phyloP scores from a whole-genome alignment of 2,888 invertebrate species.

The Sinotaia quadrata region DNA sequence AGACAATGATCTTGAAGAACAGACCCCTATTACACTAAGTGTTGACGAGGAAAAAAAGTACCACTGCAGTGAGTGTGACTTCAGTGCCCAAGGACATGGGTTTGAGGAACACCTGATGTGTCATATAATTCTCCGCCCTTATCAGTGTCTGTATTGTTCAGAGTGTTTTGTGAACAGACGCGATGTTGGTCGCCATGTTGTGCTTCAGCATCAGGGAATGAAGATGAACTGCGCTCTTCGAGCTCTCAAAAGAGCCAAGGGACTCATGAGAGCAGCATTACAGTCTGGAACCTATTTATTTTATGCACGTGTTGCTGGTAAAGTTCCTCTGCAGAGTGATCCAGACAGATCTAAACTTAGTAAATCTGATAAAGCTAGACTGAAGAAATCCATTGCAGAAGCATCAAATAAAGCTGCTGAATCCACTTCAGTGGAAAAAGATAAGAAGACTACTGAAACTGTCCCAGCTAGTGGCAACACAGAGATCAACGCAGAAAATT shows the following conservation, averaged over 20 bases:
- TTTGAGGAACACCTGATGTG: slow-evolving; percentile 48
- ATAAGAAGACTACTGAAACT: too few species aligned
- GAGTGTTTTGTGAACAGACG: slow-evolving; percentile 42
- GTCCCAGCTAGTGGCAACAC: slow-evolving; percentile 10
- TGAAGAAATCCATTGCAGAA: slow-evolving; percentile 7
- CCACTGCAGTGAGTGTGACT: slow-evolving; percentile 39
- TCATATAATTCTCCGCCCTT: slow-evolving; percentile 41
- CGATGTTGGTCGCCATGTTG: slow-evolving; percentile 39
- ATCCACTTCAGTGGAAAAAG: background rate
- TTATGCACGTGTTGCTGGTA: slow-evolving; percentile 38
- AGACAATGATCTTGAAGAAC: slow-evolving; percentile 26
- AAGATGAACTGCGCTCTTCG: slow-evolving; percentile 44
- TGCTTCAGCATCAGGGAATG: slow-evolving; percentile 35
- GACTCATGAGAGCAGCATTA: slow-evolving; percentile 36
- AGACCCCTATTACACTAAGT: slow-evolving; percentile 15
- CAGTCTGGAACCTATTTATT: slow-evolving; percentile 33
- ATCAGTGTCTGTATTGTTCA: slow-evolving; percentile 44
- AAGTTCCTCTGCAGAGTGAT: slow-evolving; percentile 35
- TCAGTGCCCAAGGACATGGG: slow-evolving; percentile 33
- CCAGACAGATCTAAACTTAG: slow-evolving; percentile 17
- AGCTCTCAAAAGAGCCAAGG: slow-evolving; percentile 39
- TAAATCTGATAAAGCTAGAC: slow-evolving; percentile 8
- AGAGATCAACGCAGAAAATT: too few species aligned
- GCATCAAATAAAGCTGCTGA: background rate
- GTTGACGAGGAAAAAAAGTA: slow-evolving; percentile 4